Base-by-base conservation (phyloP, 2,888 invertebrate genomes). In the Brachypalpus laphriformis region DNA sequence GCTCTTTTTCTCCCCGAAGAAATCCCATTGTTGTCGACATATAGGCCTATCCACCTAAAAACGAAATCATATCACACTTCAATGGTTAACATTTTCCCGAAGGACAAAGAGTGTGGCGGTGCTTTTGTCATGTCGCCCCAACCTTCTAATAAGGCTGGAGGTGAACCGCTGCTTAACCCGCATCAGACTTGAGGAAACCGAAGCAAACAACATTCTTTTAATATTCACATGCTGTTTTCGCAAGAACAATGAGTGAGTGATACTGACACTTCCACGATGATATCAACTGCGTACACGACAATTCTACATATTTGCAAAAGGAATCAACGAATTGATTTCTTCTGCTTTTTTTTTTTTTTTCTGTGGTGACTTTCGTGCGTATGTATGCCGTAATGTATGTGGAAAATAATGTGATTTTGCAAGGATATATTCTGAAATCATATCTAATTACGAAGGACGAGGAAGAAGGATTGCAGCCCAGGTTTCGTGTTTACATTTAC, bases 41-140 rank as follows among this genome's bases (percentile, higher is more conserved):
- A 18, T 20, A n/a, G 34, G 5, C 1, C 18, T 28, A 16, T 2
- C 31, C 31, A 16, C 56, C 54, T 9, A n/a, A 51, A 37, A 14
- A 22, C 5, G 25, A 68, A 77, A 77, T 77, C 45, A 71, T 37
- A 63, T 71, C 54, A 61, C 77, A 78, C 77, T 56, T 63, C 63
- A 78, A 63, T 63, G 77, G 51, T 63, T 59, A 1, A 40, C n/a
- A 42, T 42, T 61, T 37, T 22, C n/a, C 5, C 22, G 18, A 56
- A 20, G 14, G 42, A 25, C 45, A 31, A 16, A 14, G 25, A 51
- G 14, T 25, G 18, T 51, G 25, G 37, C 37, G 66, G 6, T 66
- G 6, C 20, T 40, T 51, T 66, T 66, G 25, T 40, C 37, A 37
- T 37, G 31, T 16, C 37, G 11, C 3, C 8, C 18, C n/a, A n/a